Conservation (phyloP, 2,113 vertebrate species). For the Eulemur rufifrons region DNA sequence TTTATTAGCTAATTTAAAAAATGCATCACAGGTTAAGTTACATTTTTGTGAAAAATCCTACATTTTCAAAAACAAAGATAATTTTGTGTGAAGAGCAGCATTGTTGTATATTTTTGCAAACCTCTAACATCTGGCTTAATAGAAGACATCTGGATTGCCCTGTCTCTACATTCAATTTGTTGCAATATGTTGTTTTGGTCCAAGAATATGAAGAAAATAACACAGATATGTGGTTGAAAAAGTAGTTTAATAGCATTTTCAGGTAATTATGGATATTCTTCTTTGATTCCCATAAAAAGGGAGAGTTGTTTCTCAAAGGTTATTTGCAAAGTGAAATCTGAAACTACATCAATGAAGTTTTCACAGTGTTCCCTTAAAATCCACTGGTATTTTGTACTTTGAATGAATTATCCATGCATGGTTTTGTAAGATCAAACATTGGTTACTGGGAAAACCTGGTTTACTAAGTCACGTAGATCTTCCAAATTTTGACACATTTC, state of each 20-base stretch:
- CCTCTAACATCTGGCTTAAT: neutral
- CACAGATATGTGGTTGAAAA: neutral
- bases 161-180: constrained; percentile 4
- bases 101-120: neutral
- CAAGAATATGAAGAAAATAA: constrained; percentile 53
- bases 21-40: neutral
- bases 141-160: neutral
- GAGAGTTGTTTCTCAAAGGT: constrained; percentile 25
- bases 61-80: constrained; percentile 51
- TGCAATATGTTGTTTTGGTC: neutral
- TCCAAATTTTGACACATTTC: constrained; percentile 13
- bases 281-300: neutral
- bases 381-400: neutral
- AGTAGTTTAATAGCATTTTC: constrained; percentile 14
- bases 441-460: neutral
- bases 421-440: neutral
- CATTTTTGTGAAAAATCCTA: neutral
- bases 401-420: neutral
- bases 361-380: constrained; percentile 6
- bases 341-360: constrained; percentile 22
- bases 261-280: neutral
- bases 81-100: constrained; percentile 1
- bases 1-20: constrained; percentile 1
- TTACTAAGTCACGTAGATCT: neutral
- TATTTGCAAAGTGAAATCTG: constrained; percentile 27